Percentiles rank a stretch among this genome's conserved stretches.
Conservation (phyloP, 2,797 vertebrate genomes). For the Gila robusta region DNA sequence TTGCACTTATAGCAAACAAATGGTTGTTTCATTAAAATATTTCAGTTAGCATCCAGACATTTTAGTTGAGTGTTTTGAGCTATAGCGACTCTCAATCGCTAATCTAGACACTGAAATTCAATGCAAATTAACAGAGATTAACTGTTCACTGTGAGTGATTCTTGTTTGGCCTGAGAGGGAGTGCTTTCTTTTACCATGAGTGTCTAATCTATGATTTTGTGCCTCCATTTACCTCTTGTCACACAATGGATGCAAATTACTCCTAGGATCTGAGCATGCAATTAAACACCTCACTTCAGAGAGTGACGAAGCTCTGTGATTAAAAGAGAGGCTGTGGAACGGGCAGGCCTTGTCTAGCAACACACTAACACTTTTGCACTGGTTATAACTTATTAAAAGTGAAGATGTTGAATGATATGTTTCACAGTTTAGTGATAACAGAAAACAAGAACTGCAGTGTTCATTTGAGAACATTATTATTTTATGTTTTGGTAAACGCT, state of each 20-base stretch:
- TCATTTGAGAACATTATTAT: background rate
- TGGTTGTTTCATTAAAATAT: slow-evolving; percentile 6
- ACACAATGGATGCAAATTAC: slow-evolving; percentile 70
- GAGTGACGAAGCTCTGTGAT: slow-evolving; percentile 4
- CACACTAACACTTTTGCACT: background rate
- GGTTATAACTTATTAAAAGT: background rate
- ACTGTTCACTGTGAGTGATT: slow-evolving; percentile 45
- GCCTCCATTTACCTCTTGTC: slow-evolving; percentile 61
- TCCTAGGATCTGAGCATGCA: slow-evolving; percentile 59
- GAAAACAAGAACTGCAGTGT: background rate
- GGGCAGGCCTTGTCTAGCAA: slow-evolving; percentile 4
- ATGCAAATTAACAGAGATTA: slow-evolving; percentile 31
- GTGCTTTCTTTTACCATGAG: slow-evolving; percentile 34
- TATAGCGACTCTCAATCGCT: background rate
- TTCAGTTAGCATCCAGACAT: background rate
- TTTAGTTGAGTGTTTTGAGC: slow-evolving; percentile 22
- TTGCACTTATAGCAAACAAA: background rate
- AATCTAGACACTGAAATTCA: slow-evolving; percentile 7
- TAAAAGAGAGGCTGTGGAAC: slow-evolving; percentile 42
- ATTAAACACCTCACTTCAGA: slow-evolving; percentile 62
- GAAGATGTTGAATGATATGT: background rate
- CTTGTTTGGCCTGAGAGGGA: slow-evolving; percentile 32
- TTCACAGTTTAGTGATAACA: background rate
- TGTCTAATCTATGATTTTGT: slow-evolving; percentile 55
- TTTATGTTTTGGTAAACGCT: background rate